Base-by-base conservation (phyloP, 2,797 vertebrate genomes). In the Salarias fasciatus region DNA sequence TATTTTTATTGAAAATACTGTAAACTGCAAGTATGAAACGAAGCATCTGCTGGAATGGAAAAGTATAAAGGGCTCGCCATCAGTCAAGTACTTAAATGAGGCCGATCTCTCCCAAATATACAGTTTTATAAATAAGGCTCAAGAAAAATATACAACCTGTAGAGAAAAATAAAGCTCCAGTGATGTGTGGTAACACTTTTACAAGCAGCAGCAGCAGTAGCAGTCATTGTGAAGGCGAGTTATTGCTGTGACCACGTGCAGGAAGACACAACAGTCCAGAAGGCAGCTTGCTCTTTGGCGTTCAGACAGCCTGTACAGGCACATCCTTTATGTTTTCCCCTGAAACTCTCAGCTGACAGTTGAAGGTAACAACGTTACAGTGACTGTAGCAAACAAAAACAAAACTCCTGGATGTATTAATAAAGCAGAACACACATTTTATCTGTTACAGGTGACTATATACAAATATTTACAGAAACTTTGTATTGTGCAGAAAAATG, bases 101-200 rank as follows among this genome's bases (percentile, higher is more conserved):
- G 71, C 67, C 30, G 33, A 83, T 66, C 12, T 69, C 70, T 55
- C 63, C 70, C 70, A 78, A 78, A 85, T 86, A 77, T 84, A 76
- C 85, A 88, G 57, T 59, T 71, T 83, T n/a, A 90, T 92, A 92
- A 92, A 92, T 92, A 92, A 82, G 5, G 53, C 67, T 64, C 44
- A 69, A 62, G 69, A 71, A 84, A n/a, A 87, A 87, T 86, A 82
- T 75, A 90, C 81, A 85, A 53, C 59, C 56, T 68, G 40, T 43
- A 75, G 62, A 64, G 55, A 72, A 79, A 77, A 63, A 63, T 71
- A 74, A 78, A 81, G 85, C 83, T 88, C 89, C 86, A 89, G 86
- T 91, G 88, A 87, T 66, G 53, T 72, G 57, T 56, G 66, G 70
- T 41, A 80, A 83, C 11, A 52, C 44, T 54, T 77, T 64, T n/a